Percentiles rank a stretch among this genome's conserved stretches.
These are phyloP conservation scores for Himalopsyche tibetana DNA, from an alignment of 2,888 invertebrate genomes.

Conservation along the genomic window DNA sequence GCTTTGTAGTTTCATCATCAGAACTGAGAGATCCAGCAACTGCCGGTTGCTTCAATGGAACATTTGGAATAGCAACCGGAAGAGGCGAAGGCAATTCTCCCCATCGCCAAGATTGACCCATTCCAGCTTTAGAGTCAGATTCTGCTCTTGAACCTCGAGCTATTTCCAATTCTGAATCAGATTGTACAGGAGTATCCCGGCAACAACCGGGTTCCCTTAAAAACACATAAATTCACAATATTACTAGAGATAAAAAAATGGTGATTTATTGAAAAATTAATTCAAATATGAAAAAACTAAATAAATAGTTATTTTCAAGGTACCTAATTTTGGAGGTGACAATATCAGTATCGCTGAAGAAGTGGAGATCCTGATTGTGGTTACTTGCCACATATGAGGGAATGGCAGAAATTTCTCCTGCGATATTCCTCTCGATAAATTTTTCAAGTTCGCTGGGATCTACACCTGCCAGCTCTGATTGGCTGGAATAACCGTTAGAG, in stretches of 20 bases:
- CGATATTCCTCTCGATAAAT: slow-evolving; percentile 54
- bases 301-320: not conserved
- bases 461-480: slow-evolving; percentile 75
- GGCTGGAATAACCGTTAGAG: slow-evolving; percentile 73
- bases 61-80: slow-evolving; percentile 66
- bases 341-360: slow-evolving; percentile 95
- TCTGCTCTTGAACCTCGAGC: slow-evolving; percentile 73
- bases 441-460: slow-evolving; percentile 70
- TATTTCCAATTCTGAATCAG: slow-evolving; percentile 95
- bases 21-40: slow-evolving; percentile 72
- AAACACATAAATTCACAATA: not conserved
- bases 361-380: slow-evolving; percentile 83
- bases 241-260: not conserved
- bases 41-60: slow-evolving; percentile 22
- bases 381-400: slow-evolving; percentile 71
- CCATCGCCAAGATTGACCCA: slow-evolving; percentile 90
- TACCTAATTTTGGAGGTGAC: slow-evolving; percentile 71
- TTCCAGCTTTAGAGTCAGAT: slow-evolving; percentile 68
- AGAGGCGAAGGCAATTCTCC: slow-evolving; percentile 86
- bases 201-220: slow-evolving; percentile 67
- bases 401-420: slow-evolving; percentile 66
- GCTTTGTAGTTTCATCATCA: slow-evolving; percentile 72
- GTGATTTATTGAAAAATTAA: not conserved
- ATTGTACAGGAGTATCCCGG: slow-evolving; percentile 91
- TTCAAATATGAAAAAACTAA: not conserved